Conservation (phyloP, 2,888 invertebrate species). For the Sycophila texana region DNA sequence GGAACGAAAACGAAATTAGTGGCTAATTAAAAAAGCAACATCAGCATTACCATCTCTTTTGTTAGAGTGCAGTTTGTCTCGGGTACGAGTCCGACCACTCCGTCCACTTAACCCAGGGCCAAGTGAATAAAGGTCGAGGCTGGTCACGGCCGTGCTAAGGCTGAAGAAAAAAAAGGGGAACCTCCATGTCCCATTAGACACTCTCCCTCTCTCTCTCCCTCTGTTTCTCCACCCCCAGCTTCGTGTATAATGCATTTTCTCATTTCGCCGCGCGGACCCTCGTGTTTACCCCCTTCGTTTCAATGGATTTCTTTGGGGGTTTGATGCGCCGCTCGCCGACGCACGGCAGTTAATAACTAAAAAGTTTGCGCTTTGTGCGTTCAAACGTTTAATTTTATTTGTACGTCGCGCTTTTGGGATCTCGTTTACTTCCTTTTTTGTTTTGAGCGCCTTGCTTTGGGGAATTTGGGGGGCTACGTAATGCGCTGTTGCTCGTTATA, state of each 20-base stretch:
- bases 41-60: no score
- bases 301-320: conserved; percentile 41
- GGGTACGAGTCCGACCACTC: no score
- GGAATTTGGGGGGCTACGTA: not conserved
- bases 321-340: not conserved
- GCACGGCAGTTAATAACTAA: conserved; percentile 20
- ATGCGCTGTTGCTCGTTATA: not conserved
- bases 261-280: conserved; percentile 9
- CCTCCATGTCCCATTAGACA: no score
- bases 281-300: not conserved
- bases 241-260: conserved; percentile 33
- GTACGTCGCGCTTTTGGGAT: conserved; percentile 1
- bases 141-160: no score
- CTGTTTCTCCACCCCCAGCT: not conserved
- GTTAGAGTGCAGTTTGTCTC: no score
- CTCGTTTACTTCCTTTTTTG: not conserved
- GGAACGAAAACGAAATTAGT: no score
- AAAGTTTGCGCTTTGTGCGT: not conserved
- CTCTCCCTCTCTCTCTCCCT: not conserved
- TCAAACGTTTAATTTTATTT: conserved; percentile 26
- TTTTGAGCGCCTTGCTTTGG: not conserved
- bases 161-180: no score
- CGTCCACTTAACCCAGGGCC: no score
- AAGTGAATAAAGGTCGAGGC: no score
- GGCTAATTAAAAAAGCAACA: no score